Base-by-base conservation (phyloP, 2,113 vertebrate genomes). In the Salvator merianae region DNA sequence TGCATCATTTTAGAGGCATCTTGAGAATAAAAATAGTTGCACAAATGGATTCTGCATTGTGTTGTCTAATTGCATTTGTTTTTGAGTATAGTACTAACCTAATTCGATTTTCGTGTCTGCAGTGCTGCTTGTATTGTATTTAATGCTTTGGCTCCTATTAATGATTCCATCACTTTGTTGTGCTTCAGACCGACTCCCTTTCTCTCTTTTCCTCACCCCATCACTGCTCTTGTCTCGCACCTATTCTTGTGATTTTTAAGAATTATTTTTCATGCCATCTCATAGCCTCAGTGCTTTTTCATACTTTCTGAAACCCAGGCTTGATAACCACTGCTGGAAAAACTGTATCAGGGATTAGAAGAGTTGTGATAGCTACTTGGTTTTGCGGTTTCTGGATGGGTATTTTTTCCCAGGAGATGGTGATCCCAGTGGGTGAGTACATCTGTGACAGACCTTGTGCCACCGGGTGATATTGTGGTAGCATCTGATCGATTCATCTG, bases 11-110 rank as follows among this genome's bases (percentile, higher is more conserved):
- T 89, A 88, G 84, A 87, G 81, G 82, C 72, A 55, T 87, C 80
- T 82, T 83, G 59, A 91, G 73, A 81, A 34, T 81, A 87, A 82
- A 84, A 82, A 78, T 84, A 87, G 86, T 90, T 85, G 77, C 0
- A 0, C 84, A 91, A 82, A 78, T 47, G 84, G 86, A 83, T 85
- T 88, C 88, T 92, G 81, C 83, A 91, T 94, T 87, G 84, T 89
- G 72, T 90, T 84, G 86, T 77, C 87, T 94, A 88, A 92, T 88
- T 92, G 77, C 75, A 89, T 94, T 94, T 78, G 28, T 55, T 94
- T 94, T 94, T 88, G 30, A 91, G 66, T 83, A 53, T 59, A 82
- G 55, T 91, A 88, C 78, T 92, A 86, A 93, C 86, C 87, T 84
- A 87, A 90, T 92, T 92, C 90, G 83, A 87, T 90, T 90, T 85